Percentiles rank a stretch among this genome's conserved stretches.
Evolutionary conservation across 2,888 invertebrate species (phyloP).

Genomic region (Drosophila mimica): DNA sequence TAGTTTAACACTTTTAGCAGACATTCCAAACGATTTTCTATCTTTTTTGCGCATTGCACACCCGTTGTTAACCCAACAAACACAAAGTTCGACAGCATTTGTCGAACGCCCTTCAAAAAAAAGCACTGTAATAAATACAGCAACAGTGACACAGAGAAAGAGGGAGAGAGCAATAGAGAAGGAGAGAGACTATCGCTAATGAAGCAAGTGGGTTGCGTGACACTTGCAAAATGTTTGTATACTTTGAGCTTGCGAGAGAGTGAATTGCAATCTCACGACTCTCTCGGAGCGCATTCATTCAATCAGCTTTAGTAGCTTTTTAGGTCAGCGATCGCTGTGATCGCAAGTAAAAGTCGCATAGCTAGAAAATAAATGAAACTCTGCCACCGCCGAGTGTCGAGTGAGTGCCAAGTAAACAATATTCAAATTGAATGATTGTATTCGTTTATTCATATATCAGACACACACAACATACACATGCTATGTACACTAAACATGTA

Average conservation of each 20-base stretch:
- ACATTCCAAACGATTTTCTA: constrained; percentile 24
- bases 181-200: constrained; percentile 42
- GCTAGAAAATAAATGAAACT: constrained; percentile 66
- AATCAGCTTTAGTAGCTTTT: constrained; percentile 73
- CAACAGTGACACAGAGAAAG: constrained; percentile 10
- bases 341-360: constrained; percentile 72
- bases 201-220: constrained; percentile 64
- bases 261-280: constrained; percentile 28
- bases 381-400: constrained; percentile 16
- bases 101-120: constrained; percentile 60
- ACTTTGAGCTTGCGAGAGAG: constrained; percentile 30
- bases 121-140: constrained; percentile 46
- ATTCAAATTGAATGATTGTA: constrained; percentile 63
- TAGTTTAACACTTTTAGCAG: constrained; percentile 23
- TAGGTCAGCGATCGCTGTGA: constrained; percentile 70
- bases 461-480: constrained; percentile 2
- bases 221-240: constrained; percentile 66
- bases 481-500: constrained; percentile 1
- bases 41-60: constrained; percentile 48
- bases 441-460: constrained; percentile 30
- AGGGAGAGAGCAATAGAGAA: constrained; percentile 4
- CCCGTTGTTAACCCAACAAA: constrained; percentile 5
- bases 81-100: constrained; percentile 23
- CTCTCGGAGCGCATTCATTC: constrained; percentile 67
- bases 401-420: constrained; percentile 71